A percentile compares a stretch with the other conserved stretches of the same genome.
These are phyloP conservation scores for Chaenodraco wilsoni DNA, from an alignment of 2,797 vertebrate genomes.

Conservation along the genomic window DNA sequence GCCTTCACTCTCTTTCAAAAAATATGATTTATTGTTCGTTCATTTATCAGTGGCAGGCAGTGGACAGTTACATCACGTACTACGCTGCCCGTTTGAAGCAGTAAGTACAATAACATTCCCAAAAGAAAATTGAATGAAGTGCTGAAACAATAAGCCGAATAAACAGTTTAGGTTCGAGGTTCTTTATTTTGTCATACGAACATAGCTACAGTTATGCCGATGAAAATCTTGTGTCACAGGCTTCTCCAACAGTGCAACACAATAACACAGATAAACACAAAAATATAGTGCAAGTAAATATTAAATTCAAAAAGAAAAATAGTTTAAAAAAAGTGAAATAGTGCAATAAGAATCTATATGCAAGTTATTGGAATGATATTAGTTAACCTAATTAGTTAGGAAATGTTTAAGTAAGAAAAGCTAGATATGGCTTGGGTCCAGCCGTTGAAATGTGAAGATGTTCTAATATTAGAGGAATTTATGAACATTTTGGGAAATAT, in stretches of 20 bases:
- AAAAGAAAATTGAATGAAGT: not conserved
- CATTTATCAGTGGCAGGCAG: not conserved
- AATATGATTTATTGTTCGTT: not conserved
- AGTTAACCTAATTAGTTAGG: too few relatives aligned
- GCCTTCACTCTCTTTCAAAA: constrained; percentile 1
- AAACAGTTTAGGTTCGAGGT: not conserved
- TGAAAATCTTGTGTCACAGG: too few relatives aligned
- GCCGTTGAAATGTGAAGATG: not conserved
- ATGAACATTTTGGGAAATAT: not conserved
- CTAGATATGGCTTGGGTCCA: not conserved
- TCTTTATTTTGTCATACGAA: too few relatives aligned
- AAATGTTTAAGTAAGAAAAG: not conserved
- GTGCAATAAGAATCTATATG: too few relatives aligned
- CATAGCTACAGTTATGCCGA: too few relatives aligned
- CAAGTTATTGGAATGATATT: too few relatives aligned
- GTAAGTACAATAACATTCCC: not conserved
- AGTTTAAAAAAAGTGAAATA: too few relatives aligned
- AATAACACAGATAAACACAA: too few relatives aligned
- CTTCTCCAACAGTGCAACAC: too few relatives aligned
- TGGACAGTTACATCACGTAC: not conserved
- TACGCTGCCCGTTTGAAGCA: not conserved
- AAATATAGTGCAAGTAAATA: too few relatives aligned
- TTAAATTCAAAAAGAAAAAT: too few relatives aligned
- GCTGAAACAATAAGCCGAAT: not conserved
- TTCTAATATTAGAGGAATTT: not conserved